These are phyloP conservation scores for Anthopleura xanthogrammica DNA, from an alignment of 92 coral and sea anemone genomes.

Conservation along the genomic window DNA sequence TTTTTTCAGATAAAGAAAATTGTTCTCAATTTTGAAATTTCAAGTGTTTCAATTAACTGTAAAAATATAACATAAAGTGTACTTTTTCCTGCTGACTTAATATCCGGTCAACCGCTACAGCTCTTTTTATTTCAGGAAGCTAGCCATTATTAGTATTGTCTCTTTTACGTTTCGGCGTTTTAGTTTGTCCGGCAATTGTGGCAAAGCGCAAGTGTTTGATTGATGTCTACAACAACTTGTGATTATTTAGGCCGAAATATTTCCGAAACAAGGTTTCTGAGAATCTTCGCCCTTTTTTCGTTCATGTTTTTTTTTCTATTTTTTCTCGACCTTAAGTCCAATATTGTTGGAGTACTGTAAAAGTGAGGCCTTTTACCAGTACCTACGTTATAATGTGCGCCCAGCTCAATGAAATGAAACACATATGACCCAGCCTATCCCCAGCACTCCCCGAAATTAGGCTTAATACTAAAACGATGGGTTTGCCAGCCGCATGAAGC, in stretches of 20 bases:
- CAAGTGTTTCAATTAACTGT: constrained; percentile 1
- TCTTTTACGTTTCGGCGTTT: neutral
- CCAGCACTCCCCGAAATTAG: too few species aligned
- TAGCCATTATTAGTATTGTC: neutral
- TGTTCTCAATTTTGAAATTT: neutral
- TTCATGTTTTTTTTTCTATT: too few species aligned
- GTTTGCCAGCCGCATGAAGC: too few species aligned
- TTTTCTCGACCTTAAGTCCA: too few species aligned
- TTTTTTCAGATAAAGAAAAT: neutral
- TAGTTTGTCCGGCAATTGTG: neutral
- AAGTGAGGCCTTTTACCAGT: too few species aligned
- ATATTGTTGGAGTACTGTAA: too few species aligned
- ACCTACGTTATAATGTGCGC: too few species aligned
- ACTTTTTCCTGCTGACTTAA: neutral
- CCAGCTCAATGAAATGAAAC: too few species aligned
- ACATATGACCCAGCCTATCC: too few species aligned
- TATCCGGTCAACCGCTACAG: neutral
- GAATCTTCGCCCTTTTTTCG: too few species aligned
- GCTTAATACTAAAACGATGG: too few species aligned
- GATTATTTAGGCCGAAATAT: neutral
- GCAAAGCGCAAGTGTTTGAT: neutral
- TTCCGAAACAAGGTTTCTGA: neutral
- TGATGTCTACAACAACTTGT: too few species aligned
- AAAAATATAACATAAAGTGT: neutral
- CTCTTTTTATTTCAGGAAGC: neutral